phyloP scores from a whole-genome alignment of 2,113 vertebrate genomes.

The Pollimyrus isidori region DNA sequence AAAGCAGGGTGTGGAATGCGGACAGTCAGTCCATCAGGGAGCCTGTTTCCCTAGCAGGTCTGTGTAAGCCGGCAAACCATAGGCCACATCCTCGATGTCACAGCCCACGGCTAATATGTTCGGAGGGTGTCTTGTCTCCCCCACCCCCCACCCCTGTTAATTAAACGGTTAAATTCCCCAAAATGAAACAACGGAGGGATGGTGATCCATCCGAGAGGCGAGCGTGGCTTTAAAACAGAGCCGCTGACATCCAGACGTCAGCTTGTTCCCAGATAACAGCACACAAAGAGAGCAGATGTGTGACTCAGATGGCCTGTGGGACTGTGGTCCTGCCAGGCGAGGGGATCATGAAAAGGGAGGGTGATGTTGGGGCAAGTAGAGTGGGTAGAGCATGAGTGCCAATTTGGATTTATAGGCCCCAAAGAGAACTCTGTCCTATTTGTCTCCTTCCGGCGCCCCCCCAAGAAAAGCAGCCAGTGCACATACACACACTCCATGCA shows the following conservation, averaged over 20 bases:
- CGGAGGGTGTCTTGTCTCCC: neutral
- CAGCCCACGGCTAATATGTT: neutral
- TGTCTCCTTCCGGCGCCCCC: neutral
- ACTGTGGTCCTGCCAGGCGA: neutral
- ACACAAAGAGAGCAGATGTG: neutral
- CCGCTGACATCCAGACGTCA: neutral
- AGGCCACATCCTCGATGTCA: neutral
- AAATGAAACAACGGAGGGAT: neutral
- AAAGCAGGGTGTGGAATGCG: neutral
- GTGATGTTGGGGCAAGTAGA: neutral
- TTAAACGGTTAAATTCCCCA: neutral
- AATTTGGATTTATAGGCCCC: neutral
- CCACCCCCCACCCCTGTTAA: neutral
- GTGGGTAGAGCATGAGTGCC: neutral
- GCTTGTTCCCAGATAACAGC: neutral
- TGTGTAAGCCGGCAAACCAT: neutral
- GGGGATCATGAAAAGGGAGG: neutral
- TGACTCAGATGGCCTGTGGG: neutral
- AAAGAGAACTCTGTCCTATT: neutral
- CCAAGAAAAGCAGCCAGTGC: neutral
- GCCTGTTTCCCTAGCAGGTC: neutral
- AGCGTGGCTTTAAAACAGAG: neutral
- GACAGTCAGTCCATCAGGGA: neutral
- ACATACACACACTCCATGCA: neutral
- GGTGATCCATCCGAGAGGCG: neutral